Evolutionary conservation across 2,113 vertebrate genomes (phyloP), one percentile per base, ranked within the genome.

Genomic region (Paradisaea rubra): DNA sequence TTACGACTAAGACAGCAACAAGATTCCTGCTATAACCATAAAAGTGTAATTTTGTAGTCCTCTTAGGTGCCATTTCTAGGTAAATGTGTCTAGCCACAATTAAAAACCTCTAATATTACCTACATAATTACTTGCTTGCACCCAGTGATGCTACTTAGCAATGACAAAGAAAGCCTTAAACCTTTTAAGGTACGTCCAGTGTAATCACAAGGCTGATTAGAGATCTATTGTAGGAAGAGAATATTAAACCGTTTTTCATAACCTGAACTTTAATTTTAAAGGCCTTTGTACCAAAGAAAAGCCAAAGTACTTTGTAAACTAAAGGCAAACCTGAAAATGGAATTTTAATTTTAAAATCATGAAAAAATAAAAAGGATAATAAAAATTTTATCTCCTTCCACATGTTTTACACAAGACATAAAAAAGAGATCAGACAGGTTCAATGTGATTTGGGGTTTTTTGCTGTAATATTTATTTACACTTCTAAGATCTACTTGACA

Each of bases 31-130:
- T 79, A 79, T 87, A 94, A 85, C 57, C 89, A 87, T 89, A 60
- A 72, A 89, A 95, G 39, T 45, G 41, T 71, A 81, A 93, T 95
- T 94, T 91, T 94, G 91, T 93, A 61, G 61, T 89, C 28, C 89
- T 96, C 94, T 85, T 64, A 96, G 91, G 94, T 89, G 87, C 49
- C 73, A 49, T 93, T 94, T 95, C 74, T 85, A 94, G 81, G 84
- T 91, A 89, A 95, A 89, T 76, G 66, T 49, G 57, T 85, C 93
- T 91, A 94, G 87, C 37, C 70, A 94, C 89, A 93, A 95, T 89
- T 95, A 95, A 91, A 94, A 95, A 41, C 61, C 70, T 88, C 90
- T 95, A 96, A 85, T 94, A 93, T 79, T 79, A 92, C 81, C 87
- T 72, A 82, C 53, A 68, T 89, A 94, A 96, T 95, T 85, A 85